Base-by-base conservation (phyloP, 2,888 invertebrate species). In the Drosophila percnosoma region DNA sequence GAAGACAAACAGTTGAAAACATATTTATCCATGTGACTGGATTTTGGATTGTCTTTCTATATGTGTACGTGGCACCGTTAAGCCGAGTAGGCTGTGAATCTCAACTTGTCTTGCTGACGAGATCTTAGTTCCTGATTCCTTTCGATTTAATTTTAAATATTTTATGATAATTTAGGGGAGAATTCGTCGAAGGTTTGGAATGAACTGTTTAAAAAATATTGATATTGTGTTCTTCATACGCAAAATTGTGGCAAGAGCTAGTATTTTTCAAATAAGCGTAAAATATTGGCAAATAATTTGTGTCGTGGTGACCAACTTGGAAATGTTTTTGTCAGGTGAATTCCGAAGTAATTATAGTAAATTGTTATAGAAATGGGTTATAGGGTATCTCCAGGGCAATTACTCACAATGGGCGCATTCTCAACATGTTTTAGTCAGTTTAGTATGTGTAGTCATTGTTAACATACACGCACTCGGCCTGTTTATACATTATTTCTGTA, bases 11-110 rank as follows among this genome's bases (percentile, higher is more conserved):
- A 80, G 74, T 77, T 80, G 71, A 83, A 83, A 78, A 86, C 89
- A 83, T 87, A 83, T 88, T 83, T 88, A 88, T 83, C 69, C 87
- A 86, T 86, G 75, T 88, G 87, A 83, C 71, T 86, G 84, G 73
- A 82, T 75, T 78, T 69, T 62, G 57, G 64, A 45, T 49, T 66
- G 36, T 62, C 40, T 48, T 34, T 48, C 18, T 58, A 24, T 54
- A 21, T 18, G 24, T 33, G 51, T 60, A 53, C 21, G 33, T 70
- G 80, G 57, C 80, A 57, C 58, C 57, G 54, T 53, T 76, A 70
- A 70, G 66, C 55, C 63, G 36, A 40, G 58, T 21, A 49, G 58
- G 62, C 70, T 71, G 80, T 53, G 63, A 70, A 58, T 58, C 72
- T 66, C 52, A 80, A 54, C 71, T 80, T 75, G 69, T 49, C 48